These are phyloP conservation scores for Drosophila ironensis DNA, from an alignment of 1,140 invertebrate species.

Conservation along the genomic window DNA sequence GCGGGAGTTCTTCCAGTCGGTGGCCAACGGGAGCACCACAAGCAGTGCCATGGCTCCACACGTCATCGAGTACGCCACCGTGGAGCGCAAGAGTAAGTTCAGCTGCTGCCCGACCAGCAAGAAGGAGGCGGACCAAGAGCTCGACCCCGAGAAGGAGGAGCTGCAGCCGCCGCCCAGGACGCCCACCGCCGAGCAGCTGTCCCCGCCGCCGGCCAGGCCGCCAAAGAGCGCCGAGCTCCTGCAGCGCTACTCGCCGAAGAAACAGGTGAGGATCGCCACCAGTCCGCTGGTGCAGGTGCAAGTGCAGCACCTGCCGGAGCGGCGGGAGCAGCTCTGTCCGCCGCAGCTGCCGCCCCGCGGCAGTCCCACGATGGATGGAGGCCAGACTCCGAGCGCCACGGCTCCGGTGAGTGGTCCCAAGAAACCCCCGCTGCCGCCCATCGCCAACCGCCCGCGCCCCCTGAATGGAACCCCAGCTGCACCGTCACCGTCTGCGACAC, in stretches of 20 bases:
- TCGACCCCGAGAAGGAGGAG: slow-evolving; percentile 3
- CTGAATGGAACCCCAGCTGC: slow-evolving; percentile 71
- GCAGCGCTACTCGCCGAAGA: slow-evolving; percentile 81
- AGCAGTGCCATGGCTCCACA: slow-evolving; percentile 59
- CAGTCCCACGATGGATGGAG: slow-evolving; percentile 69
- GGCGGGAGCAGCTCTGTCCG: slow-evolving; percentile 78
- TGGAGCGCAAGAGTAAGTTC: slow-evolving; percentile 86
- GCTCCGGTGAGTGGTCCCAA: slow-evolving; percentile 83
- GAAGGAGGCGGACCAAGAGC: slow-evolving; percentile 47
- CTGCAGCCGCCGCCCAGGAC: slow-evolving; percentile 83
- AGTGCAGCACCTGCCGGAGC: too few species aligned
- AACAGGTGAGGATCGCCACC: slow-evolving; percentile 50
- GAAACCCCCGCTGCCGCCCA: slow-evolving; percentile 88
- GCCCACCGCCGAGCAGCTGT: slow-evolving; percentile 81
- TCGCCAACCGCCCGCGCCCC: slow-evolving; percentile 84
- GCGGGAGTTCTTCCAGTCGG: slow-evolving; percentile 65
- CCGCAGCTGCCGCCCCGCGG: slow-evolving; percentile 83
- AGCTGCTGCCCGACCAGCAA: slow-evolving; percentile 86
- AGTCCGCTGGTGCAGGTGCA: slow-evolving; percentile 27
- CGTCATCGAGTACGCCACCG: slow-evolving; percentile 86
- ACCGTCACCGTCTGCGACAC: slow-evolving; percentile 47
- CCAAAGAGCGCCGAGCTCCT: slow-evolving; percentile 84
- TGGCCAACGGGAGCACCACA: slow-evolving; percentile 50
- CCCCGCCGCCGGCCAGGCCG: slow-evolving; percentile 84
- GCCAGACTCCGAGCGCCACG: slow-evolving; percentile 6